Conservation (phyloP, 1,140 invertebrate genomes). For the Saccostrea cuccullata region DNA sequence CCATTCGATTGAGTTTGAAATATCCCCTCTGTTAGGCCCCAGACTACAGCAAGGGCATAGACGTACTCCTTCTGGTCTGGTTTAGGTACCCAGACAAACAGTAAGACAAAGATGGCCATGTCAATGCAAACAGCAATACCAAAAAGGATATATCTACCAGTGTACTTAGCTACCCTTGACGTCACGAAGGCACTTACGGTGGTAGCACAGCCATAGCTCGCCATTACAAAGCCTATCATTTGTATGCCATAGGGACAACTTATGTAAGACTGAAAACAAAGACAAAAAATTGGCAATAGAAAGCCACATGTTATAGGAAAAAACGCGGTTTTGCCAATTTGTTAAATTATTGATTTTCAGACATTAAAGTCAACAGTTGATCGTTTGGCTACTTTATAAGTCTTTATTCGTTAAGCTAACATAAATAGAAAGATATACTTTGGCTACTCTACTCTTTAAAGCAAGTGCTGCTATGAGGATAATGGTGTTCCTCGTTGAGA, state of each 20-base stretch:
- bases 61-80: background rate
- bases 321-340: too few species aligned
- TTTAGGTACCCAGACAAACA: background rate
- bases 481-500: background rate
- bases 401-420: too few species aligned
- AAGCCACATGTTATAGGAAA: too few species aligned
- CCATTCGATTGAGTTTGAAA: slow-evolving; percentile 20
- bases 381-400: too few species aligned
- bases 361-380: background rate
- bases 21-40: slow-evolving; percentile 15
- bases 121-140: background rate
- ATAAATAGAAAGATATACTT: too few species aligned
- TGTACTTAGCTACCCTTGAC: slow-evolving; percentile 93
- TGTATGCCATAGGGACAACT: slow-evolving; percentile 94
- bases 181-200: slow-evolving; percentile 93
- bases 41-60: background rate
- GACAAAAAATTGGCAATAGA: background rate
- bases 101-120: slow-evolving; percentile 12
- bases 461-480: too few species aligned
- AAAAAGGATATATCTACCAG: slow-evolving; percentile 82
- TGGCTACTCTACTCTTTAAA: too few species aligned
- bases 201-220: slow-evolving; percentile 94
- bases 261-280: slow-evolving; percentile 89
- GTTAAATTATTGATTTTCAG: background rate
- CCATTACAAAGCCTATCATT: slow-evolving; percentile 96